Base-by-base conservation (phyloP, 92 coral and sea anemone species). In the Umimayanthus kanabou region DNA sequence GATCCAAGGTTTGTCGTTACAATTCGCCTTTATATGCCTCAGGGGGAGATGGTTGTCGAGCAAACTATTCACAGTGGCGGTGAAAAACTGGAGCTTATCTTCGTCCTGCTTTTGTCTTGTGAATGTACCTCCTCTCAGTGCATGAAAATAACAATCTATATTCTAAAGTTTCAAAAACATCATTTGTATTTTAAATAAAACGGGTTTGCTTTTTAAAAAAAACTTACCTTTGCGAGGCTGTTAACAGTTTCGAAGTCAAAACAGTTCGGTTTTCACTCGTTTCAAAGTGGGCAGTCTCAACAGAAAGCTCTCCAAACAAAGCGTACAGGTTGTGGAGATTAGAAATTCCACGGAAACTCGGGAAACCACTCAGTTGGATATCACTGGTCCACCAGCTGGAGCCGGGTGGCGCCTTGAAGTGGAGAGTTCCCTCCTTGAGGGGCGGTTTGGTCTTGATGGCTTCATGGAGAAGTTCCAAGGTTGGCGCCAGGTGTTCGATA, bases 301-400 rank as follows among this genome's bases (percentile, higher is more conserved):
- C 89, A 1, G 90, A 76, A 33, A 94, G 80, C 79, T 92, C 93
- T 3, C 97, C 95, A 77, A 94, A 94, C 80, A 94, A 65, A 22
- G 91, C 93, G 69, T 89, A 58, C 75, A 94, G 81, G 66, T 87
- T 85, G 80, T 94, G 95, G 74, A 94, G 81, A 45, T 89, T 79
- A 61, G 89, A 82, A 15, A 94, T 76, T 7, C 93, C 95, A 26
- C 93, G 57, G 87, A 94, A 94, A 79, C 97, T 92, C 37, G 95
- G 97, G 85, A 94, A 94, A 13, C 97, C 97, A 23, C 93, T 93
- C 39, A 89, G 87, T 33, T 78, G 87, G 14, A 89, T 37, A 77
- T 94, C 97, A 40, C 47, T 37, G 8, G 92, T 80, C 97, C 97
- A 94, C 20, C 81, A 78, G 22, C 83, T 80, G 58, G 93, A 37